Evolutionary conservation across 2,888 invertebrate species (phyloP), one percentile per base, ranked within the genome.

Genomic region (Ophion ventricosus): DNA sequence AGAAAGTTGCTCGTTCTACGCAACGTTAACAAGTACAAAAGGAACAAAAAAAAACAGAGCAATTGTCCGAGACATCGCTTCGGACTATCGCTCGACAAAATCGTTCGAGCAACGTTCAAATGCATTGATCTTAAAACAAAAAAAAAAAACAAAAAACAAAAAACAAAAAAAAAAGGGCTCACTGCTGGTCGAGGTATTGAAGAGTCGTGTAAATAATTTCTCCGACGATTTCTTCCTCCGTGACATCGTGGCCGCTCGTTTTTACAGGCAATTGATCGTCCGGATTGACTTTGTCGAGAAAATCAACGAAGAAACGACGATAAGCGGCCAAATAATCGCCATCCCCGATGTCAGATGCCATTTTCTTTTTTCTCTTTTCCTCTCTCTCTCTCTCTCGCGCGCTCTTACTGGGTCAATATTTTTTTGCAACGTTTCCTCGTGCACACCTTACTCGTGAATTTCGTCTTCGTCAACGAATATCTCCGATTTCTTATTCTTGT

Each of bases 181-280:
- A 97, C 97, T 96, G 96, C 93, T 96, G 96, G 88, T 95, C 95
- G 90, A 97, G 94, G 94, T 97, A 97, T 92, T 96, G 96, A 79
- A 96, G 95, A 72, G 95, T 95, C 96, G 97, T 97, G 93, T 96
- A 96, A 82, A 96, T 95, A 85, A 97, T 95, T 92, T 96, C 97
- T 67, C 97, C 97, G 88, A 95, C 94, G 82, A 97, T 94, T 94
- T 97, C 97, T 11, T 94, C 93, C 88, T 96, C 95, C 63, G 95
- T 95, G 89, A 97, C 95, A 86, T 96, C 95, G 92, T 96, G 96
- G 87, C 95, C 95, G 87, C 95, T 95, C 83, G 96, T 95, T 91
- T 96, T 95, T 69, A 97, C 96, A 75, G 97, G 97, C 88, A 97
- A 94, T 91, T 96, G 96, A 93, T 97, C 97, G 88, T 95, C 95